These are phyloP conservation scores for Ectemnius lituratus DNA, from an alignment of 2,888 invertebrate species.

Conservation along the genomic window DNA sequence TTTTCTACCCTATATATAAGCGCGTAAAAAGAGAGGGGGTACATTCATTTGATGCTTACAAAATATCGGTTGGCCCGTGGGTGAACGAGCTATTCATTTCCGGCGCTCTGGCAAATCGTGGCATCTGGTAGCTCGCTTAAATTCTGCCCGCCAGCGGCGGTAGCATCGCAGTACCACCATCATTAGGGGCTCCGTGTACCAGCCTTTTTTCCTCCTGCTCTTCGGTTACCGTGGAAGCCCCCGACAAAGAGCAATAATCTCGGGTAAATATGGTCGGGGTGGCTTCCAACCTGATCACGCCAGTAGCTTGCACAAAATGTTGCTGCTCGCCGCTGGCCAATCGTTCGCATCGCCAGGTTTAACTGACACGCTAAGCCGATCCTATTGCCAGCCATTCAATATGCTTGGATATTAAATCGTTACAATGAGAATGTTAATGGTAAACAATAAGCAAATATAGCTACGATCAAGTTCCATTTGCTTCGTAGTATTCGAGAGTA, in stretches of 20 bases:
- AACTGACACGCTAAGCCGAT: slow-evolving; percentile 9
- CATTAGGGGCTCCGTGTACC: slow-evolving; percentile 38
- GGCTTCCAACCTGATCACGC: slow-evolving; percentile 14
- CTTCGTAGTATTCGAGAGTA: too few species aligned
- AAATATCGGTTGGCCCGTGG: slow-evolving; percentile 13
- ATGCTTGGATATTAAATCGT: not conserved
- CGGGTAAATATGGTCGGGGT: slow-evolving; percentile 32
- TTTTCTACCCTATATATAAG: not conserved
- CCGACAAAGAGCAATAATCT: slow-evolving; percentile 32
- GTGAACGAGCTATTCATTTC: slow-evolving; percentile 27
- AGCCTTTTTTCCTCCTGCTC: slow-evolving; percentile 11
- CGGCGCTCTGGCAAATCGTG: slow-evolving; percentile 7
- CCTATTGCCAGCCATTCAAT: slow-evolving; percentile 25
- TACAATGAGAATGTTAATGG: not conserved
- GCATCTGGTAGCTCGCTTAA: slow-evolving; percentile 24
- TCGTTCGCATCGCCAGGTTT: slow-evolving; percentile 16
- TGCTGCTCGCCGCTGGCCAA: slow-evolving; percentile 12
- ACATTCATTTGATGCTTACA: slow-evolving; percentile 12
- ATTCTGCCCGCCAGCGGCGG: slow-evolving; percentile 15
- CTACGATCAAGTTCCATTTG: too few species aligned
- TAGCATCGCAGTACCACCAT: slow-evolving; percentile 23
- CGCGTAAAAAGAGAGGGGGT: not conserved
- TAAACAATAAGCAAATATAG: not conserved
- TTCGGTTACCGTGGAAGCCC: not conserved
- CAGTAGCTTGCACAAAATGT: slow-evolving; percentile 21